A percentile compares a stretch with the other conserved stretches of the same genome.
These are phyloP conservation scores for Proisotoma minuta DNA, from an alignment of 2,888 invertebrate genomes.

Conservation along the genomic window DNA sequence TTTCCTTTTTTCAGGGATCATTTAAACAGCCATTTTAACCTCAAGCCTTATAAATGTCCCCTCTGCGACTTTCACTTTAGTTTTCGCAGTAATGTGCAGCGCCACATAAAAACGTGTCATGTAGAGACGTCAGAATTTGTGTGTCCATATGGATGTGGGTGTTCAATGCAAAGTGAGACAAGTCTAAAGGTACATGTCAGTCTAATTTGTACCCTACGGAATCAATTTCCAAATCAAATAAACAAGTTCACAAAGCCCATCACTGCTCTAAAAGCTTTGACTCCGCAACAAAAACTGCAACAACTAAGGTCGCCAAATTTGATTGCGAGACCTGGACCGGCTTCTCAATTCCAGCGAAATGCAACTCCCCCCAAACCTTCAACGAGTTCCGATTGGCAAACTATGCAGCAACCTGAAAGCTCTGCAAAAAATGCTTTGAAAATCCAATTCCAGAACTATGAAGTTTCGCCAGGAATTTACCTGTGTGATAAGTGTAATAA, in stretches of 20 bases:
- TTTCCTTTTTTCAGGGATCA: constrained; percentile 19
- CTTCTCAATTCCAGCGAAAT: not conserved
- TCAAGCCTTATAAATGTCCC: constrained; percentile 20
- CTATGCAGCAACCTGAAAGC: not conserved
- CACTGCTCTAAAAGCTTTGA: not conserved
- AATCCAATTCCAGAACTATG: not conserved
- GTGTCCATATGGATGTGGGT: not conserved
- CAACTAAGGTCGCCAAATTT: too few relatives aligned
- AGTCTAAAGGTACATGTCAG: not conserved
- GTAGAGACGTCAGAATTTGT: not conserved
- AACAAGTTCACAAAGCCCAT: too few relatives aligned
- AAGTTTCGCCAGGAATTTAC: not conserved
- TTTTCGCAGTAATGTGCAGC: not conserved
- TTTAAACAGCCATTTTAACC: constrained; percentile 20
- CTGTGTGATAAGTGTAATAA: not conserved
- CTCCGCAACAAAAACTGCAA: not conserved
- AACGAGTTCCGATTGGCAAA: too few relatives aligned
- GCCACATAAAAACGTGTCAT: not conserved
- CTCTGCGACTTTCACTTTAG: constrained; percentile 10
- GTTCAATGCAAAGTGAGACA: not conserved
- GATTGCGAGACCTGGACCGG: not conserved
- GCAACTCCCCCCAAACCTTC: too few relatives aligned
- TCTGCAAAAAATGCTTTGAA: not conserved
- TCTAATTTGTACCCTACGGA: not conserved
- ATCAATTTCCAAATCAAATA: not conserved